A percentile compares a stretch with the other conserved stretches of the same genome.
Evolutionary conservation across 2,888 invertebrate genomes (phyloP).

Genomic region (Amphimallon solstitiale): DNA sequence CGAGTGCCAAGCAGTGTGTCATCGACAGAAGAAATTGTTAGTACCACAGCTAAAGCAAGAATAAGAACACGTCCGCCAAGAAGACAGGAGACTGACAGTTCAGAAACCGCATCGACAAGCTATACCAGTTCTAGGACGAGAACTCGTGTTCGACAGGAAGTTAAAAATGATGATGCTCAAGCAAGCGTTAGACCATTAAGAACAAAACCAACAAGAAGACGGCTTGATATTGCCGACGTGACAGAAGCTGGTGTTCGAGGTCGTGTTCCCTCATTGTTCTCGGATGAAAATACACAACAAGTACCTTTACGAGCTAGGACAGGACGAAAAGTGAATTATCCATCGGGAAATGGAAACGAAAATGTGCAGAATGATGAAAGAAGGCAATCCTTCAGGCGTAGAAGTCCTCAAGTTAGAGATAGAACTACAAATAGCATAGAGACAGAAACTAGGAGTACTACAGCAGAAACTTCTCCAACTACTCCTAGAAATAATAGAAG

Average conservation of each 20-base stretch:
- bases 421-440: slow-evolving; percentile 1
- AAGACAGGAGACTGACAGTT: slow-evolving; percentile 19
- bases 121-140: slow-evolving; percentile 1
- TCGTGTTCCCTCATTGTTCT: slow-evolving; percentile 48
- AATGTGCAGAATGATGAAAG: slow-evolving; percentile 10
- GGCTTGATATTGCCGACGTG: slow-evolving; percentile 30
- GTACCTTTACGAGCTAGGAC: slow-evolving; percentile 52
- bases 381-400: slow-evolving; percentile 14
- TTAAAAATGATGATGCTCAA: slow-evolving; percentile 27
- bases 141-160: neutral
- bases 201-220: slow-evolving; percentile 42
- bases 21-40: slow-evolving; percentile 3
- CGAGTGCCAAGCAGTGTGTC: slow-evolving; percentile 17
- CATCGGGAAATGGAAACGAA: slow-evolving; percentile 5
- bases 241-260: slow-evolving; percentile 38
- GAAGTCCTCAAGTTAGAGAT: slow-evolving; percentile 18
- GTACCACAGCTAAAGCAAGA: neutral
- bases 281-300: slow-evolving; percentile 48
- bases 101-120: slow-evolving; percentile 10
- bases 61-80: slow-evolving; percentile 31
- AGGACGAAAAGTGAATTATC: slow-evolving; percentile 49
- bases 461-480: neutral
- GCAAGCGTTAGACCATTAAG: slow-evolving; percentile 31
- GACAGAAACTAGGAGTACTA: slow-evolving; percentile 23
- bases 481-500: slow-evolving; percentile 10